Evolutionary conservation across 2,113 vertebrate species (phyloP), one percentile per base, ranked within the genome.

Genomic region (Limanda limanda): DNA sequence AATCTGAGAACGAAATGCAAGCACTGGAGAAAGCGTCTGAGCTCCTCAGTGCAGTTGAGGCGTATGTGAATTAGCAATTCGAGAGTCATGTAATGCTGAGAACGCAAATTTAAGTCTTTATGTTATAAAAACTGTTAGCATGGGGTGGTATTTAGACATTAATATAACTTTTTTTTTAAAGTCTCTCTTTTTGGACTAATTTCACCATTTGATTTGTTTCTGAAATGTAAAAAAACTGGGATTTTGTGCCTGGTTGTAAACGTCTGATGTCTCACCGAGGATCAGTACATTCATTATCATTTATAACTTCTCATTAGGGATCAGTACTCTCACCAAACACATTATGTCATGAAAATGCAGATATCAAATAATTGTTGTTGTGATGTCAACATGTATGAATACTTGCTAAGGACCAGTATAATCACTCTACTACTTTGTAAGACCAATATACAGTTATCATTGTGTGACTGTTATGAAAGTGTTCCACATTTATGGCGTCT

Each of bases 21-120:
- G 94, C 93, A 5, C 42, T 94, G 64, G 37, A 59, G 15, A 64
- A 91, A 35, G 94, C 93, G 11, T 73, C 83, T 8, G 77, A 93
- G 27, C 83, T 95, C 18, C 79, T 95, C 1, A 18, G 1, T 15
- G 76, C 55, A 74, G 66, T 94, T 3, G 86, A 91, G 20, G 42
- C 24, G 0, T 95, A 91, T 58, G 86, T 94, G 12, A 71, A 84
- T 60, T 90, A 86, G 56, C n/a, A 37, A 63, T 40, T 64, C 1
- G n/a, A n/a, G 52, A 21, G 45, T 48, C 37, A 20, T 31, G 24
- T 59, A 7, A 15, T n/a, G 14, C 31, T 68, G 5, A 17, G n/a
- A n/a, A n/a, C n/a, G n/a, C n/a, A n/a, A n/a, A n/a, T n/a, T n/a
- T n/a, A n/a, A n/a, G n/a, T n/a, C n/a, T n/a, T n/a, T n/a, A n/a